These are phyloP conservation scores for Styela clava DNA, from an alignment of 23 tunicate genomes.

Conservation along the genomic window DNA sequence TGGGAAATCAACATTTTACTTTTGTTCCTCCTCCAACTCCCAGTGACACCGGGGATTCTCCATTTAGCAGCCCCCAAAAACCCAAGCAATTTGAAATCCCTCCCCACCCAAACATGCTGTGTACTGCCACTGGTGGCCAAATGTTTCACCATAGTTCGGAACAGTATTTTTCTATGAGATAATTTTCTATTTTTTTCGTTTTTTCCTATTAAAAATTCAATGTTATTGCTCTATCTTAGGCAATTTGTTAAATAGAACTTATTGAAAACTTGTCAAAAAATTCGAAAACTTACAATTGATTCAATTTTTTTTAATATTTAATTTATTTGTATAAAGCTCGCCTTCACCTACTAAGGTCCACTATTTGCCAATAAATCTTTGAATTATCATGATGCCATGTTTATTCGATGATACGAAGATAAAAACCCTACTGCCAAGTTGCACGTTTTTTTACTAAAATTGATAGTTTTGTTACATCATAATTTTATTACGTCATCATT, in stretches of 20 bases:
- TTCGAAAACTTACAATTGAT: no score
- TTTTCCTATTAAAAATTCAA: not conserved
- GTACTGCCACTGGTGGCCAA: not conserved
- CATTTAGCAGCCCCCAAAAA: slow-evolving; percentile 88
- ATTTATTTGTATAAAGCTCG: not conserved
- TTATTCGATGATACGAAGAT: no score
- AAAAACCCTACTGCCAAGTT: not conserved
- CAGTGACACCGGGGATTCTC: slow-evolving; percentile 80
- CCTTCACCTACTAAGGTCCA: not conserved
- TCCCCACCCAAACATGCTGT: not conserved
- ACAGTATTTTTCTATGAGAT: slow-evolving; percentile 8
- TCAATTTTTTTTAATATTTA: no score
- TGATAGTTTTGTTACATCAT: not conserved
- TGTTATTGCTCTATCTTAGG: not conserved
- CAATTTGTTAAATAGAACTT: not conserved
- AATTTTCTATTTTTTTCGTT: not conserved
- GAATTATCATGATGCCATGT: not conserved
- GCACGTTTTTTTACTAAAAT: not conserved
- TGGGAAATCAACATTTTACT: slow-evolving; percentile 26
- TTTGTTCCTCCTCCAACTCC: slow-evolving; percentile 61
- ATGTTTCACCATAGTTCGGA: not conserved
- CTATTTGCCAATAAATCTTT: not conserved
- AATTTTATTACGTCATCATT: not conserved
- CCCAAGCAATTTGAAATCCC: not conserved
- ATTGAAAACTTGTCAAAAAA: no score